Evolutionary conservation across 1,140 invertebrate genomes (phyloP).

Genomic region (Diorhabda carinulata): DNA sequence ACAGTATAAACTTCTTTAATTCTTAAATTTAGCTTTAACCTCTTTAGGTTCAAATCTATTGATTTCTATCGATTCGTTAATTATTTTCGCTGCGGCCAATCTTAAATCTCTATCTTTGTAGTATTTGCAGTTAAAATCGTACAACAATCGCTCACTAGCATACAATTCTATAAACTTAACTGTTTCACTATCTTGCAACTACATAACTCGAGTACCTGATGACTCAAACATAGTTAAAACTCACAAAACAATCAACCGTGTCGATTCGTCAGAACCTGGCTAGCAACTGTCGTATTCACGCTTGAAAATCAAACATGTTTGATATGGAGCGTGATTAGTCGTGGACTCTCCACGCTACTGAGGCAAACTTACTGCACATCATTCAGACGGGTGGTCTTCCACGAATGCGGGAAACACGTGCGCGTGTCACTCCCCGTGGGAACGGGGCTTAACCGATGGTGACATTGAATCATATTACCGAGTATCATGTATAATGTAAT

Average conservation of each 20-base stretch:
- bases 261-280: too few species aligned
- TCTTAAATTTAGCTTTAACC: slow-evolving; percentile 28
- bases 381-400: background rate
- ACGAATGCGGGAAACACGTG: background rate
- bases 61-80: slow-evolving; percentile 15
- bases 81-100: too few species aligned
- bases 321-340: too few species aligned
- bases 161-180: background rate
- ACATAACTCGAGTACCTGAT: background rate
- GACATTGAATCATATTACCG: too few species aligned
- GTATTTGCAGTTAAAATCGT: too few species aligned
- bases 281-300: too few species aligned
- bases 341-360: background rate
- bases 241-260: too few species aligned
- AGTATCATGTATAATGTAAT: too few species aligned
- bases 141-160: background rate
- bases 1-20: slow-evolving; percentile 18
- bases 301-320: too few species aligned
- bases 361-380: too few species aligned
- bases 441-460: background rate
- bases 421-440: background rate
- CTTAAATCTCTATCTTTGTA: too few species aligned
- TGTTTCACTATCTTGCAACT: background rate
- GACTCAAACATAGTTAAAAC: background rate
- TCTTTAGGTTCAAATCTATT: slow-evolving; percentile 20